phyloP scores from a whole-genome alignment of 2,113 vertebrate genomes.

The pig (Sus scrofa) region DNA sequence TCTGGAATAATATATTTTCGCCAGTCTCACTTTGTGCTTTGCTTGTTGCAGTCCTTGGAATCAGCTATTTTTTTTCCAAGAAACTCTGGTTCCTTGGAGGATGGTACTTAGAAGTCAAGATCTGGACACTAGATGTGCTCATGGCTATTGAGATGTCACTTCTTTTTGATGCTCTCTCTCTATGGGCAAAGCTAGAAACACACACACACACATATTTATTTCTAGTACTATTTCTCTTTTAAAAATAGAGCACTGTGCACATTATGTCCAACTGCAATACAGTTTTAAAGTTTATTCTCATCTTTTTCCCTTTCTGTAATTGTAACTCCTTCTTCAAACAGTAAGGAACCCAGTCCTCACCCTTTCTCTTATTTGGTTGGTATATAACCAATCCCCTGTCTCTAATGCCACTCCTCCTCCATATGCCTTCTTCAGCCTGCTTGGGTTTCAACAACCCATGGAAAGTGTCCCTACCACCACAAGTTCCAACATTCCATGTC shows the following conservation, averaged over 20 bases:
- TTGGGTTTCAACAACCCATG: neutral
- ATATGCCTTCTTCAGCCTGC: neutral
- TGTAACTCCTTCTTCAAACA: neutral
- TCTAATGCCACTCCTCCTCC: neutral
- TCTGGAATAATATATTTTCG: neutral
- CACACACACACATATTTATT: neutral
- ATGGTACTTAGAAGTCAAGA: conserved; percentile 22
- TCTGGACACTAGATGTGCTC: neutral
- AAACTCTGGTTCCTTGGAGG: neutral
- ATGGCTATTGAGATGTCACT: neutral
- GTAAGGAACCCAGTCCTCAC: neutral
- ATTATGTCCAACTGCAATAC: neutral
- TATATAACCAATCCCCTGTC: neutral
- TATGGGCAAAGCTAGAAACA: neutral
- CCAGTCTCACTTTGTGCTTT: neutral
- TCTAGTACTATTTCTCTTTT: neutral
- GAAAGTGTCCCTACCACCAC: neutral
- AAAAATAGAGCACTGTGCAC: neutral
- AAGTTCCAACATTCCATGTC: neutral
- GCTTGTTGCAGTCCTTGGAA: neutral
- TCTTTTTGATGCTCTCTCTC: neutral
- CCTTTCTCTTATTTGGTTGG: neutral
- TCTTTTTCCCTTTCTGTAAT: neutral
- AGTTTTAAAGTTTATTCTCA: neutral
- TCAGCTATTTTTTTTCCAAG: conserved; percentile 24